Evolutionary conservation across 2,797 vertebrate genomes (phyloP), one percentile per base, ranked within the genome.

Genomic region (Pipistrellus kuhlii): DNA sequence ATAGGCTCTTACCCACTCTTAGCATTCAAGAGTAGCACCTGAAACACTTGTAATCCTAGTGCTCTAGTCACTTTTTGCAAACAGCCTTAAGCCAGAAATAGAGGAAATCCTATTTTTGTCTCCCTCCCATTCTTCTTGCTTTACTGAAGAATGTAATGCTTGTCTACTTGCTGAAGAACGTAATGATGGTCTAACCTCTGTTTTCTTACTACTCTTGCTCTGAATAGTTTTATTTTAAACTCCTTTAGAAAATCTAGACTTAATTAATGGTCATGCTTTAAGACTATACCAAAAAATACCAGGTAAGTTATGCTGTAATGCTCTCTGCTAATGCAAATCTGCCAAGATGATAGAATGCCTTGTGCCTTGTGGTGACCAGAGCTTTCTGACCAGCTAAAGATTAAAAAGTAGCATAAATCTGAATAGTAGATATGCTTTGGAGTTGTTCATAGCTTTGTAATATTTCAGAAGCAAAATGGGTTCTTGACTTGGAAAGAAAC

Each of bases 41-140:
- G 6, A 73, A 72, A 53, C 21, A 85, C 17, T 13, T 30, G 1
- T 77, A 66, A 89, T 23, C 21, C 75, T 80, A 41, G 20, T 12
- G 35, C 32, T 82, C 51, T 93, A 21, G 72, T 57, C 21, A 57
- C 18, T 57, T 93, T 88, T 82, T 93, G 7, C 46, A 75, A 93
- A 73, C n/a, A 15, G 10, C 9, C 46, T 53, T 55, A 44, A 46
- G 30, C 14, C 38, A 82, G 57, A 75, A 93, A 46, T 75, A 75
- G 41, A 62, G 23, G 9, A 30, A 81, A 73, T 51, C 18, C 32
- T n/a, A 23, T 64, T 62, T 5, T 44, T 73, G 62, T 51, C n/a
- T 82, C 38, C 20, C n/a, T 72, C 25, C 48, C 88, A 51, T 20
- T 55, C 66, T 66, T 88, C 62, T 71, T 59, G 41, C 10, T 71